Evolutionary conservation across 2,888 invertebrate species (phyloP).

Genomic region (Mesoligia furuncula): DNA sequence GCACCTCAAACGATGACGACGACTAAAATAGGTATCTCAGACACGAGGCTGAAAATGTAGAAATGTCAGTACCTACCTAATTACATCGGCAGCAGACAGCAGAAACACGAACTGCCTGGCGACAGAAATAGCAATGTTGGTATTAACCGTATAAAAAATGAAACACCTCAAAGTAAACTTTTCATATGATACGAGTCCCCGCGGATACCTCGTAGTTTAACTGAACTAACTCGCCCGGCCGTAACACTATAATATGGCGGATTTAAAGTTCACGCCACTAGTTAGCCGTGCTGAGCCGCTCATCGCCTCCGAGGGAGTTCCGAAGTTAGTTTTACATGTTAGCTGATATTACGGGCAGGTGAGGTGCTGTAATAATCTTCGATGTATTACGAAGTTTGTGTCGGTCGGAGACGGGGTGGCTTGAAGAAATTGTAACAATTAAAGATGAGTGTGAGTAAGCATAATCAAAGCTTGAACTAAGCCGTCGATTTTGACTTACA

Average conservation of each 20-base stretch:
- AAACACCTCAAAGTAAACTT: constrained; percentile 34
- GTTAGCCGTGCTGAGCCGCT: constrained; percentile 35
- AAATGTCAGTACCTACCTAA: neutral
- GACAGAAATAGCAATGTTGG: neutral
- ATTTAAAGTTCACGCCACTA: constrained; percentile 40
- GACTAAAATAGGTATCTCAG: neutral
- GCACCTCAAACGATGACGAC: neutral
- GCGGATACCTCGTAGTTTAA: neutral
- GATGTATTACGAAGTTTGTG: constrained; percentile 30
- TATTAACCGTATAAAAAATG: constrained; percentile 8
- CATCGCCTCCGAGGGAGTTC: neutral
- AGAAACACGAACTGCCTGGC: neutral
- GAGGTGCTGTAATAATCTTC: constrained; percentile 19
- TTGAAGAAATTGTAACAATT: neutral
- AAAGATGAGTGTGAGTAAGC: neutral
- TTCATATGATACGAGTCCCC: neutral
- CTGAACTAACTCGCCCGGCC: constrained; percentile 5
- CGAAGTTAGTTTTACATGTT: constrained; percentile 21
- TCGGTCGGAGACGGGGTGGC: neutral
- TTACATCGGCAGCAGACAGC: neutral
- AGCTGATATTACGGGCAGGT: constrained; percentile 29
- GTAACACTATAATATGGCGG: constrained; percentile 41
- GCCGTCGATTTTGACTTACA: neutral
- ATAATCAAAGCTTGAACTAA: neutral
- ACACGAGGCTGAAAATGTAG: neutral